phyloP scores from a whole-genome alignment of 2,888 invertebrate genomes.

The Melanotus villosus region DNA sequence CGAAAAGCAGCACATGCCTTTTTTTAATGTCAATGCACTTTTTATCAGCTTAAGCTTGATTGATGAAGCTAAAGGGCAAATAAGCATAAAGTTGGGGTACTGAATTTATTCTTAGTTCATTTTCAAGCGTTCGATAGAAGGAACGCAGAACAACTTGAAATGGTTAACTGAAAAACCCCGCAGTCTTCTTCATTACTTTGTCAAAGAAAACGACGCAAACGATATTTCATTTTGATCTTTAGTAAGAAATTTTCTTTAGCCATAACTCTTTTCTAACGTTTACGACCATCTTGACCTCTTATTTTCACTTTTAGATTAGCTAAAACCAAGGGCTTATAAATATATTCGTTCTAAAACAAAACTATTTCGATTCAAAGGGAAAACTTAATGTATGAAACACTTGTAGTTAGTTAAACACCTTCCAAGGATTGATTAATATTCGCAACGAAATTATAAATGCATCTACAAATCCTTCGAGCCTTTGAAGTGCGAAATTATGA shows the following conservation, averaged over 20 bases:
- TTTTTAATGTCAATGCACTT: constrained; percentile 25
- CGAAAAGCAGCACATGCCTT: constrained; percentile 6
- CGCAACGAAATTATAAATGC: too few relatives aligned
- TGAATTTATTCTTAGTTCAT: constrained; percentile 16
- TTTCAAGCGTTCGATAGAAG: constrained; percentile 5
- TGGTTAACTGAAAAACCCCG: constrained; percentile 24
- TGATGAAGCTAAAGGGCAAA: constrained; percentile 22
- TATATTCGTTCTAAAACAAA: too few relatives aligned
- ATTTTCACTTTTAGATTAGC: neutral
- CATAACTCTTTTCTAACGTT: constrained; percentile 5
- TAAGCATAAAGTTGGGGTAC: constrained; percentile 14
- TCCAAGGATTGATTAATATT: too few relatives aligned
- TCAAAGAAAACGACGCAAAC: constrained; percentile 13
- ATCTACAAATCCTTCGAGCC: too few relatives aligned
- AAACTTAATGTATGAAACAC: too few relatives aligned
- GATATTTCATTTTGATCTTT: constrained; percentile 16
- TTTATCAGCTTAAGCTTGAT: constrained; percentile 33
- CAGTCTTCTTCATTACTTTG: constrained; percentile 15
- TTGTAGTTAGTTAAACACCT: too few relatives aligned
- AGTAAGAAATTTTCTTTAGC: neutral
- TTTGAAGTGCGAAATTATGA: too few relatives aligned
- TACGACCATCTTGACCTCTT: neutral
- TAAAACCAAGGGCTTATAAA: too few relatives aligned
- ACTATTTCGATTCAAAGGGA: too few relatives aligned
- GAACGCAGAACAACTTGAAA: neutral